These are phyloP conservation scores for Myrmecobius fasciatus DNA, from an alignment of 2,113 vertebrate species.

Conservation along the genomic window DNA sequence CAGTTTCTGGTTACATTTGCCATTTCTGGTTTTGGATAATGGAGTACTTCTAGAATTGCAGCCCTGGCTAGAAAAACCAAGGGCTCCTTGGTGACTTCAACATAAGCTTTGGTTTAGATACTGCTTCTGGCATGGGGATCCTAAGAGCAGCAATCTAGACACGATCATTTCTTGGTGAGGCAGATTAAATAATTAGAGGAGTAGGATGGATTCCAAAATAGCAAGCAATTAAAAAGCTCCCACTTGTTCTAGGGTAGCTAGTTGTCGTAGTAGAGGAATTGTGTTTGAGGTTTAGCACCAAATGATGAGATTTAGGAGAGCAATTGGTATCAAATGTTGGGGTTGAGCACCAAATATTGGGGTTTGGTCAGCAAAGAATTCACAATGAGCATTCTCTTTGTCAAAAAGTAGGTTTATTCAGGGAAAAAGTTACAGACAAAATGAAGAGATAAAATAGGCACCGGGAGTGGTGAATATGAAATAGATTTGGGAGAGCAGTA, in stretches of 20 bases:
- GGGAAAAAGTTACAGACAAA: too few species aligned
- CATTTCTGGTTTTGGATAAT: not conserved
- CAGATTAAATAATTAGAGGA: not conserved
- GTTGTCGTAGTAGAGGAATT: not conserved
- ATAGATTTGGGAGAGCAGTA: too few species aligned
- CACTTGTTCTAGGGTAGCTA: not conserved
- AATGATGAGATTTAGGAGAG: too few species aligned
- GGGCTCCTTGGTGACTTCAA: not conserved
- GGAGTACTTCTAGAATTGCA: not conserved
- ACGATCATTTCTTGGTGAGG: not conserved
- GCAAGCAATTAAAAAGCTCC: not conserved
- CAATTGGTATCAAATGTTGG: too few species aligned
- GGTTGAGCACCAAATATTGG: too few species aligned
- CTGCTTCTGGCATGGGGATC: too few species aligned
- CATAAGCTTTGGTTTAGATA: rapidly evolving
- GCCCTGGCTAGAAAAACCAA: not conserved
- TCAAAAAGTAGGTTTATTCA: too few species aligned
- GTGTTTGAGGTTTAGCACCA: too few species aligned
- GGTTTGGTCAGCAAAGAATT: too few species aligned
- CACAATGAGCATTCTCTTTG: too few species aligned
- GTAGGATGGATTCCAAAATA: not conserved
- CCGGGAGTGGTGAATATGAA: too few species aligned
- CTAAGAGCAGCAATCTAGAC: not conserved
- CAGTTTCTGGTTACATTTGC: rapidly evolving
- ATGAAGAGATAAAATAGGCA: too few species aligned